Evolutionary conservation across 2,113 vertebrate genomes (phyloP).

Genomic region (Odontesthes bonariensis): DNA sequence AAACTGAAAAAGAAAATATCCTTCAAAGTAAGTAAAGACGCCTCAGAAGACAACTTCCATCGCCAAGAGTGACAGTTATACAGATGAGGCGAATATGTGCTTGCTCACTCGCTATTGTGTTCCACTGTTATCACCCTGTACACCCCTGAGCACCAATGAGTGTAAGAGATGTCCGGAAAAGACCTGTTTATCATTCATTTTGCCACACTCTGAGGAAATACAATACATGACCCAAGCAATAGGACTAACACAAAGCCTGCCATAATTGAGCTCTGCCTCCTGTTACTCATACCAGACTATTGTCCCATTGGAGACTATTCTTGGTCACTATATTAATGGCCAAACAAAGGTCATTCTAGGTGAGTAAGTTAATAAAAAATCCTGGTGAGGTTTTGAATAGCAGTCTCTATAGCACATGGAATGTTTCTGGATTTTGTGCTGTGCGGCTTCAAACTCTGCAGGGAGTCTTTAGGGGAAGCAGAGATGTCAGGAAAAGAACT

Average conservation of each 20-base stretch:
- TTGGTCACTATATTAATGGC: constrained; percentile 32
- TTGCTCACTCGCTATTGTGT: constrained; percentile 40
- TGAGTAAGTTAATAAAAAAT: constrained; percentile 11
- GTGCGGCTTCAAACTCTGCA: constrained; percentile 17
- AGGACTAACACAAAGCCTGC: constrained; percentile 47
- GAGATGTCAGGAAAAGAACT: constrained; percentile 22
- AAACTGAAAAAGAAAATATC: constrained; percentile 24
- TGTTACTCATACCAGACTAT: constrained; percentile 32
- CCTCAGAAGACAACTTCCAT: constrained; percentile 44
- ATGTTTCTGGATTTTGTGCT: constrained; percentile 29
- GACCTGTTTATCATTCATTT: constrained; percentile 45
- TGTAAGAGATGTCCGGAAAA: constrained; percentile 44
- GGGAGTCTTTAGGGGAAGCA: background rate
- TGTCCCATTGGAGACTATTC: constrained; percentile 50
- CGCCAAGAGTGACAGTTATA: constrained; percentile 42
- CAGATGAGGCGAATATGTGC: constrained; percentile 35
- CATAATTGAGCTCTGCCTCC: constrained; percentile 54
- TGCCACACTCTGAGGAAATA: constrained; percentile 31
- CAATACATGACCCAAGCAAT: constrained; percentile 28
- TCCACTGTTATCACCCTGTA: constrained; percentile 53
- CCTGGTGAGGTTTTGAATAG: constrained; percentile 20
- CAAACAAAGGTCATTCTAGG: constrained; percentile 41
- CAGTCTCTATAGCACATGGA: constrained; percentile 5
- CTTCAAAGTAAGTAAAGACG: constrained; percentile 33
- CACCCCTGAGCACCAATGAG: constrained; percentile 46